A percentile compares a stretch with the other conserved stretches of the same genome.
Evolutionary conservation across 2,113 vertebrate genomes (phyloP).

Genomic region (Cyprinodon variegatus): DNA sequence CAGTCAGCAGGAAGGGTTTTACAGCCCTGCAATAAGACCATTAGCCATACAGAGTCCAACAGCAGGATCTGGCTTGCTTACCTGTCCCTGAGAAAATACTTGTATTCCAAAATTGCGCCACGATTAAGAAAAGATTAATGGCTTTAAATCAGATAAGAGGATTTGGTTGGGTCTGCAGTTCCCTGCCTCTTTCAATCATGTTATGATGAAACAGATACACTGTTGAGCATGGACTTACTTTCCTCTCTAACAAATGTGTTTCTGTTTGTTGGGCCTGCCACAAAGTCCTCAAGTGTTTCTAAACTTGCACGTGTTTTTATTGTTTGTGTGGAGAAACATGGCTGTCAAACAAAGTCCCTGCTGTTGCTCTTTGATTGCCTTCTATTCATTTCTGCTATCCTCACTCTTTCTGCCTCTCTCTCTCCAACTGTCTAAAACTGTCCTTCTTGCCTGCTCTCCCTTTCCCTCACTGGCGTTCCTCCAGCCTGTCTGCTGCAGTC

Average conservation of each 20-base stretch:
- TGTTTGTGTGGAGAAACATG: conserved; percentile 52
- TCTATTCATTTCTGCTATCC: conserved; percentile 28
- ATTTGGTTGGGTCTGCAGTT: conserved; percentile 57
- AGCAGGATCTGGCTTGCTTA: conserved; percentile 41
- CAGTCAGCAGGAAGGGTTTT: conserved; percentile 51
- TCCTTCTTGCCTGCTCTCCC: conserved; percentile 30
- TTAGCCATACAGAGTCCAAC: conserved; percentile 52
- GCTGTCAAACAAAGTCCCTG: conserved; percentile 54
- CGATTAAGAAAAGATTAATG: conserved; percentile 73
- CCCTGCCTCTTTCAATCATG: conserved; percentile 67
- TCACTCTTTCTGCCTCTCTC: conserved; percentile 1
- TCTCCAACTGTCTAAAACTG: conserved; percentile 30
- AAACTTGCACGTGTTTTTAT: conserved; percentile 33
- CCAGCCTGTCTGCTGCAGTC: conserved; percentile 77
- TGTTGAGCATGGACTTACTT: conserved; percentile 60
- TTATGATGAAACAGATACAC: conserved; percentile 71
- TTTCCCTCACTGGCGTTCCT: conserved; percentile 61
- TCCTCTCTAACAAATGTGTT: conserved; percentile 18
- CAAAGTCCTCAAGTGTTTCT: conserved; percentile 22
- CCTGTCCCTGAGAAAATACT: conserved; percentile 65
- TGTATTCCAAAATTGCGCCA: conserved; percentile 68
- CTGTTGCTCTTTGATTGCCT: conserved; percentile 38
- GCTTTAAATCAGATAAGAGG: conserved; percentile 70
- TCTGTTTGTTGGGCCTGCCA: conserved; percentile 25
- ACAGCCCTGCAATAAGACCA: conserved; percentile 43